Evolutionary conservation across 35 echinoderm and acorn worm species (phyloP).

Genomic region (Eucidaris tribuloides): DNA sequence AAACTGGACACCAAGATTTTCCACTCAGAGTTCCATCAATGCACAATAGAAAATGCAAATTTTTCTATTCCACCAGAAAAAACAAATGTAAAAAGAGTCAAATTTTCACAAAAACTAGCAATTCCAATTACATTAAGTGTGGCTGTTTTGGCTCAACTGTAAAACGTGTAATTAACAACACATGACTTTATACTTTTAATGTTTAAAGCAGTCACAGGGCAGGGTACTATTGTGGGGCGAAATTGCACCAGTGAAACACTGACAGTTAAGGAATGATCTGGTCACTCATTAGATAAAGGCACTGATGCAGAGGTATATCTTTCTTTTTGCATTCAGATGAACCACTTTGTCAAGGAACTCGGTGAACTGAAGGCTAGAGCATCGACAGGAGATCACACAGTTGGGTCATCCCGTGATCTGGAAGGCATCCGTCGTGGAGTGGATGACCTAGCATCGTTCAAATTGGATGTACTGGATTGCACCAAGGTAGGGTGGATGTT

Average conservation of each 20-base stretch:
- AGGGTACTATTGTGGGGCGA: neutral
- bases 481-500: constrained; percentile 87
- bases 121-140: no score
- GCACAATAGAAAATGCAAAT: neutral
- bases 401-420: constrained; percentile 40
- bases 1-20: neutral
- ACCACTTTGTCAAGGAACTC: constrained; percentile 74
- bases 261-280: neutral
- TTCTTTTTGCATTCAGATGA: constrained; percentile 47
- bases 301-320: neutral
- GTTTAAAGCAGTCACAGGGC: neutral
- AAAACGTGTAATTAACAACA: no score
- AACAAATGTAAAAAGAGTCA: no score
- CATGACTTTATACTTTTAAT: no score
- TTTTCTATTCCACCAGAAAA: neutral
- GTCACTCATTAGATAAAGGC: neutral
- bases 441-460: constrained; percentile 53
- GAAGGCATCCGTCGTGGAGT: constrained; percentile 6
- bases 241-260: neutral
- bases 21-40: neutral
- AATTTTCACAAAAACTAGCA: no score
- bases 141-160: no score
- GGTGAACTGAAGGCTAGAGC: constrained; percentile 34
- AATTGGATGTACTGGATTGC: constrained; percentile 46
- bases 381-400: neutral